phyloP scores from a whole-genome alignment of 2,797 vertebrate genomes.

The Luscinia luscinia region DNA sequence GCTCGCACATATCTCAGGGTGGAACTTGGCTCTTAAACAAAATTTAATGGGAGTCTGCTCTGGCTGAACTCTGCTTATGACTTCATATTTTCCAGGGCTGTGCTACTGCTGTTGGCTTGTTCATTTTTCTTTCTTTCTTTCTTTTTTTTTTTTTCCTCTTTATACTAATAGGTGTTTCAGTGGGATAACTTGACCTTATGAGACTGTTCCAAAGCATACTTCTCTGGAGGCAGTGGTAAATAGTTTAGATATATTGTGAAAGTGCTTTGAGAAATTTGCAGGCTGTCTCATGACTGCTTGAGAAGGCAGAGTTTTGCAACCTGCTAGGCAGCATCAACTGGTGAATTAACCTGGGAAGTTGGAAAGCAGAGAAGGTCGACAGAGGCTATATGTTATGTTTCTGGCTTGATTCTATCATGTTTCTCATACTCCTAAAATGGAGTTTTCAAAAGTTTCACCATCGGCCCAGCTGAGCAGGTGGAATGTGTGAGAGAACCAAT shows the following conservation, averaged over 20 bases:
- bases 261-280: not conserved
- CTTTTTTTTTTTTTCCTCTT: not conserved
- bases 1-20: not conserved
- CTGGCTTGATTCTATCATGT: not conserved
- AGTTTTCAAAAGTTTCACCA: not conserved
- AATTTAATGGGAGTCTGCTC: conserved; percentile 44
- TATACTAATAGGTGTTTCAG: conserved; percentile 34
- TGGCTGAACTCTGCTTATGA: conserved; percentile 60
- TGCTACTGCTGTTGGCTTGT: not conserved
- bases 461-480: not conserved
- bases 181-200: conserved; percentile 36
- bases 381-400: not conserved
- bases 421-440: not conserved
- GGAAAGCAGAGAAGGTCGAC: not conserved
- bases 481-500: not conserved
- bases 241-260: conserved; percentile 14
- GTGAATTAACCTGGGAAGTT: not conserved
- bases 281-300: not conserved
- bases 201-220: conserved; percentile 24
- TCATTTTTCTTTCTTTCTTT: not conserved
- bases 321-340: not conserved
- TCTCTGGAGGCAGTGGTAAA: conserved; percentile 25
- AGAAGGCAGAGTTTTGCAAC: not conserved
- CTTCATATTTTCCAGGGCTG: conserved; percentile 64
- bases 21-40: conserved; percentile 60